These are phyloP conservation scores for Rhipidura dahli DNA, from an alignment of 2,113 vertebrate species.

Conservation along the genomic window DNA sequence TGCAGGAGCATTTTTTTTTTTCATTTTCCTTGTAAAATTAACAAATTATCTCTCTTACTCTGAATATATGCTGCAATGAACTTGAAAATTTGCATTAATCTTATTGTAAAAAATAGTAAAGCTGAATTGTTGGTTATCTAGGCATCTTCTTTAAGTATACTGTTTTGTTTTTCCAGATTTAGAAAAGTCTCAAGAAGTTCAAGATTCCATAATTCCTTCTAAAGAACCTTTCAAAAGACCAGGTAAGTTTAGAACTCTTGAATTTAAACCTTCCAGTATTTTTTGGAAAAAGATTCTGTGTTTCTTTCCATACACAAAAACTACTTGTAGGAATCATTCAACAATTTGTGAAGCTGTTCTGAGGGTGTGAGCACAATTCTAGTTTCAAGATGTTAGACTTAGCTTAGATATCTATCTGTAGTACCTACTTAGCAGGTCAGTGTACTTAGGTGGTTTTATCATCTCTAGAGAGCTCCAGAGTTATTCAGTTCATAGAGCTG, in stretches of 20 bases:
- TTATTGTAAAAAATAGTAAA: not conserved
- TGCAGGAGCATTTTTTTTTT: not conserved
- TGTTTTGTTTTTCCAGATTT: constrained; percentile 1
- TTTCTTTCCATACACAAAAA: not conserved
- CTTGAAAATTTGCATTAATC: not conserved
- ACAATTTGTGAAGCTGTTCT: not conserved
- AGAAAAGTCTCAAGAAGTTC: not conserved
- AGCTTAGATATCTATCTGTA: not conserved
- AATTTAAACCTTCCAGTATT: not conserved
- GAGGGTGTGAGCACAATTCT: not conserved
- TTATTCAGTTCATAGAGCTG: not conserved
- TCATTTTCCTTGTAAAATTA: not conserved
- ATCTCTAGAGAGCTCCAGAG: not conserved
- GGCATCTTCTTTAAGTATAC: not conserved
- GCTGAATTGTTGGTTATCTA: not conserved
- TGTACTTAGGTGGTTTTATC: not conserved
- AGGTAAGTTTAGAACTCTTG: constrained; percentile 39
- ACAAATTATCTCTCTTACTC: not conserved
- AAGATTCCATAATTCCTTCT: not conserved
- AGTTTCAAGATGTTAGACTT: not conserved
- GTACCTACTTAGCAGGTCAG: not conserved
- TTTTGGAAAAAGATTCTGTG: not conserved
- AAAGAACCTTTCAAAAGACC: constrained; percentile 21
- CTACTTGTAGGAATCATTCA: not conserved
- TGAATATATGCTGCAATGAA: not conserved